Percentiles rank a stretch among this genome's conserved stretches.
Conservation (phyloP, 2,888 invertebrate genomes). For the Sturmia bella region DNA sequence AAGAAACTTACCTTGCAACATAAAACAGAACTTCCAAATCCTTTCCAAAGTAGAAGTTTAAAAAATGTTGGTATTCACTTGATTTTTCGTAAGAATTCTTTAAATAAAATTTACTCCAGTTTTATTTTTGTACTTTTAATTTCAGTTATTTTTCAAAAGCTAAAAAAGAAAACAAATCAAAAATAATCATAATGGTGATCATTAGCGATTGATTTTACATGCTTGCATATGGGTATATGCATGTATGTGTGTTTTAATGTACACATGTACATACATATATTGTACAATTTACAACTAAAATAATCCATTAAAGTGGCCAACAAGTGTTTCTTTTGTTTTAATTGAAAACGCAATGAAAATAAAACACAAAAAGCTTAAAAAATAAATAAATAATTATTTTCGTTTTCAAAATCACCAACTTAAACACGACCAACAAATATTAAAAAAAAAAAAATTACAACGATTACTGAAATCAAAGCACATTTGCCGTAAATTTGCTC, state of each 20-base stretch:
- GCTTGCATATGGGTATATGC: no score
- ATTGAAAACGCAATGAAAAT: conserved; percentile 8
- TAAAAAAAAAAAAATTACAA: conserved; percentile 22
- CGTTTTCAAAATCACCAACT: conserved; percentile 61
- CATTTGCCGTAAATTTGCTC: conserved; percentile 31
- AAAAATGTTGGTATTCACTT: conserved; percentile 18
- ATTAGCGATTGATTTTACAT: not conserved
- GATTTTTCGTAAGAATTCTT: not conserved
- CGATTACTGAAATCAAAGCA: conserved; percentile 24
- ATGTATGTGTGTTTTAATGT: no score
- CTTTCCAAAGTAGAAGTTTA: conserved; percentile 19
- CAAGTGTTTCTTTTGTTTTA: conserved; percentile 23
- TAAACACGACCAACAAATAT: conserved; percentile 28
- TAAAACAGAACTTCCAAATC: conserved; percentile 21
- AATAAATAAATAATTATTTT: conserved; percentile 21
- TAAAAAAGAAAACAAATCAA: not conserved
- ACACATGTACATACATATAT: no score
- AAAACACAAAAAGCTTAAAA: not conserved
- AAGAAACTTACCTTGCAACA: conserved; percentile 4
- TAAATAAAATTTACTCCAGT: not conserved
- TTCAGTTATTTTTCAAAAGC: conserved; percentile 4
- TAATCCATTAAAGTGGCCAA: conserved; percentile 14
- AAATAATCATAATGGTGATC: conserved; percentile 24
- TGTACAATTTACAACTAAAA: conserved; percentile 32
- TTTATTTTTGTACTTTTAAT: conserved; percentile 23